Percentiles rank a stretch among this genome's conserved stretches.
Evolutionary conservation across 2,888 invertebrate genomes (phyloP).

Genomic region (Rhagophthalmus giganteus): DNA sequence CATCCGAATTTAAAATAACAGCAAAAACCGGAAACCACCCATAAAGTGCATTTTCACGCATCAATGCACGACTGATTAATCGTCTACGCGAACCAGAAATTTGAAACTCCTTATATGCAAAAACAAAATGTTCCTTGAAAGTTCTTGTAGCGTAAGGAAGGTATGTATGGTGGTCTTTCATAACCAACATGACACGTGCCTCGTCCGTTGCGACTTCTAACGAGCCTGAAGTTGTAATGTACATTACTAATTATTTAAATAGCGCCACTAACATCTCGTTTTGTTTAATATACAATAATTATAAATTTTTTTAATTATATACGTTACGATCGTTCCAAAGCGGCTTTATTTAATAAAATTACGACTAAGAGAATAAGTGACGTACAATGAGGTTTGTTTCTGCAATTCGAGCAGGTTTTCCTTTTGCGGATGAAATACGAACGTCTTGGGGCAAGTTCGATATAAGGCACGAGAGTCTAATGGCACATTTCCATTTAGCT

Average conservation of each 20-base stretch:
- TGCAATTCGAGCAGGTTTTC: conserved; percentile 15
- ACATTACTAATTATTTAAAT: neutral
- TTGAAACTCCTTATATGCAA: conserved; percentile 1
- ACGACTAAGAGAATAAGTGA: too few relatives aligned
- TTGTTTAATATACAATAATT: too few relatives aligned
- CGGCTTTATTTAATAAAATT: neutral
- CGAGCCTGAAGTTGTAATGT: neutral
- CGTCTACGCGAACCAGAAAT: conserved; percentile 1
- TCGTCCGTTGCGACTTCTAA: neutral
- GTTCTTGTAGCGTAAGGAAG: neutral
- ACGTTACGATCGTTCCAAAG: too few relatives aligned
- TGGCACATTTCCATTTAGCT: conserved; percentile 22
- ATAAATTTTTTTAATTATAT: too few relatives aligned
- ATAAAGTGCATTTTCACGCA: conserved; percentile 5
- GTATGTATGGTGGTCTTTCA: conserved; percentile 1
- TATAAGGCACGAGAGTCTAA: conserved; percentile 29
- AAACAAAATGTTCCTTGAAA: conserved; percentile 2
- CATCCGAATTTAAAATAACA: neutral
- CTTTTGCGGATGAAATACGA: conserved; percentile 23
- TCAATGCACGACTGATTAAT: conserved; percentile 5
- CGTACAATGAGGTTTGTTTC: too few relatives aligned
- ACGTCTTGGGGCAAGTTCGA: conserved; percentile 16
- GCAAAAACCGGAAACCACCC: neutral
- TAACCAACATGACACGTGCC: conserved; percentile 5
- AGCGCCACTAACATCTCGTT: too few relatives aligned